Base-by-base conservation (phyloP, 1,140 invertebrate genomes). In the Yoshiicerus persimilis region DNA sequence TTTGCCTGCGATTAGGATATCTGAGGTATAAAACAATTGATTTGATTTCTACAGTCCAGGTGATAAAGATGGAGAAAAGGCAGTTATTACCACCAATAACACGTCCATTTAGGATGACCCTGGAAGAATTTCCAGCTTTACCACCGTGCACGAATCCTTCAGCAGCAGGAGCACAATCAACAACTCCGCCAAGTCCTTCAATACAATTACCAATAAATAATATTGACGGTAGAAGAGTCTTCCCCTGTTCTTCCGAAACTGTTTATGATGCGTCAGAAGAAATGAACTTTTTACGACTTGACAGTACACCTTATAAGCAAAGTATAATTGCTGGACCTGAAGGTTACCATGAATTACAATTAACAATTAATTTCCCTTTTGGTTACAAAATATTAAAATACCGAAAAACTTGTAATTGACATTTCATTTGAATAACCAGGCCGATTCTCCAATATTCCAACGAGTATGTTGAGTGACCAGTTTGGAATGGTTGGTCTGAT, bases 61-160 rank as follows among this genome's bases (percentile, higher is more conserved):
- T 98, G 96, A 97, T 99, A 89, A 98, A 98, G 93, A 96, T 97
- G n/a, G n/a, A n/a, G n/a, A n/a, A n/a, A n/a, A n/a, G n/a, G n/a
- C n/a, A n/a, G n/a, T n/a, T n/a, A 92, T 97, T 96, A 88, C 96
- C 96, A 91, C 95, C 96, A 34, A 97, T 98, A 93, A 94, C 96
- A 90, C 97, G 95, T 91, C 98, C 99, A 93, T 99, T 99, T 93
- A 97, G 97, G 90, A 99, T 99, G 95, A 98, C 97, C 90, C 97
- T 96, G 90, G 98, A 99, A 94, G 99, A 99, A 93, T 99, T 99
- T 94, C 98, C 98, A 89, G 98, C 99, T 92, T 94, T 99, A 93
- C 99, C 95, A n/a, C 70, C 95, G 95, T 30, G 93, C 94, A n/a
- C 88, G 23, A 86, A 80, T 13, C 32, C 88, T 34, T 92, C 93